Percentiles rank a stretch among this genome's conserved stretches.
These are phyloP conservation scores for Rousettus madagascariensis DNA, from an alignment of 2,797 vertebrate genomes.

Conservation along the genomic window DNA sequence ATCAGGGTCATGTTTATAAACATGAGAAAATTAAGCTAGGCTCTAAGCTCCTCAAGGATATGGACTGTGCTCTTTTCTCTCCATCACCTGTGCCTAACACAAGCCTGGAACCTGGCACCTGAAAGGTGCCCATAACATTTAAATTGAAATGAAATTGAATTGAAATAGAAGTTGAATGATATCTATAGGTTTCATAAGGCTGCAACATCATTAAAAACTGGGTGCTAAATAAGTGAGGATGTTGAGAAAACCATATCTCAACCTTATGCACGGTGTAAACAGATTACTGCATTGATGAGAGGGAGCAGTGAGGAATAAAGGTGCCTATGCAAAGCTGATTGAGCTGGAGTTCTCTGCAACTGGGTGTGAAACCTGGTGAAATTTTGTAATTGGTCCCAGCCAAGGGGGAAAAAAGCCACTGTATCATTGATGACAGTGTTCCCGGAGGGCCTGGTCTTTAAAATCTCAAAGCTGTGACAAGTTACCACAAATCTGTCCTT, in stretches of 20 bases:
- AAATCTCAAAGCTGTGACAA: background rate
- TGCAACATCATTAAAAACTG: background rate
- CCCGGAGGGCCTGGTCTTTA: constrained; percentile 9
- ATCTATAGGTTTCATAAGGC: background rate
- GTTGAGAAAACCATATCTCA: background rate
- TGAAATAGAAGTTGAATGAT: background rate
- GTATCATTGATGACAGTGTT: constrained; percentile 6
- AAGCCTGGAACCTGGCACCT: background rate
- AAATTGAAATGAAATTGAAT: background rate
- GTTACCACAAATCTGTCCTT: constrained; percentile 27
- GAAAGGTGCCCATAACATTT: background rate
- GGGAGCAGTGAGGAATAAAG: background rate
- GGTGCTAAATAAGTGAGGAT: background rate
- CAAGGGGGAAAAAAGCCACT: background rate
- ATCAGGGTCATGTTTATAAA: background rate
- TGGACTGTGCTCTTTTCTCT: background rate
- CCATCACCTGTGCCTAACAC: background rate
- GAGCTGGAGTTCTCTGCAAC: background rate
- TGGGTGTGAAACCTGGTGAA: background rate
- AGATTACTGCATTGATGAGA: background rate
- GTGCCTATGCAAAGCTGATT: background rate
- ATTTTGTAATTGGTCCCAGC: background rate
- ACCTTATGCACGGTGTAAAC: background rate
- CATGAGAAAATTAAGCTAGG: background rate
- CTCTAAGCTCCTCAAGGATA: background rate